Conservation (phyloP, 1,140 invertebrate species). For the Batillaria attramentaria region DNA sequence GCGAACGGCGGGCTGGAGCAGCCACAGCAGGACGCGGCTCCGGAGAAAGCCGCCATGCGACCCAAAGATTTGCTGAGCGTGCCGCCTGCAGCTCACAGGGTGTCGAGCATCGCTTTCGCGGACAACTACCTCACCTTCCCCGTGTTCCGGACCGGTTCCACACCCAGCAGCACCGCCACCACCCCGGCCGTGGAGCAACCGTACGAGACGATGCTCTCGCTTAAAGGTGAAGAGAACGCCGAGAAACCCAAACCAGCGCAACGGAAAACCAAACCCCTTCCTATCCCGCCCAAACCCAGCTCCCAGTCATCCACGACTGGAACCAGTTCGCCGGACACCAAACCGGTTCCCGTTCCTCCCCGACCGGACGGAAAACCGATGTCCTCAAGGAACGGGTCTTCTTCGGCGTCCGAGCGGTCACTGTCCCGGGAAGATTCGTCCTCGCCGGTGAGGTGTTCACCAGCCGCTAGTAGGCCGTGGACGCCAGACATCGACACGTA, state of each 20-base stretch:
- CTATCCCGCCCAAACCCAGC: neutral
- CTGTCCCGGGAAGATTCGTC: neutral
- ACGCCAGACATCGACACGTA: neutral
- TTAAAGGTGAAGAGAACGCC: no score
- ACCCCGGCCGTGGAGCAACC: neutral
- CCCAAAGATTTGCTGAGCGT: neutral
- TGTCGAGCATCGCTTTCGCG: conserved; percentile 19
- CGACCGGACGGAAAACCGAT: no score
- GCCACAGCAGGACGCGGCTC: neutral
- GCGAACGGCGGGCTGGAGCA: neutral
- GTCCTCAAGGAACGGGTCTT: neutral
- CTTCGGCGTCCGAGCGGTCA: neutral
- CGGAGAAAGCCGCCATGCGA: neutral
- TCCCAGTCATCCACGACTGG: neutral
- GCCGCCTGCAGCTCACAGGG: neutral
- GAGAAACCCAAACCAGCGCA: neutral
- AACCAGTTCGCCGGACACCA: no score
- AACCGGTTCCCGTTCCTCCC: no score
- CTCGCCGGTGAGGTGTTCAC: neutral
- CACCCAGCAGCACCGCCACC: neutral
- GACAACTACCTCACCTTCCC: conserved; percentile 13
- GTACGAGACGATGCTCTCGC: neutral
- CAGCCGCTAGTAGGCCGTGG: neutral
- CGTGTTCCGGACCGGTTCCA: neutral
- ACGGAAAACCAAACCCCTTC: neutral